These are phyloP conservation scores for Plebejus anna DNA, from an alignment of 2,888 invertebrate species.

Conservation along the genomic window DNA sequence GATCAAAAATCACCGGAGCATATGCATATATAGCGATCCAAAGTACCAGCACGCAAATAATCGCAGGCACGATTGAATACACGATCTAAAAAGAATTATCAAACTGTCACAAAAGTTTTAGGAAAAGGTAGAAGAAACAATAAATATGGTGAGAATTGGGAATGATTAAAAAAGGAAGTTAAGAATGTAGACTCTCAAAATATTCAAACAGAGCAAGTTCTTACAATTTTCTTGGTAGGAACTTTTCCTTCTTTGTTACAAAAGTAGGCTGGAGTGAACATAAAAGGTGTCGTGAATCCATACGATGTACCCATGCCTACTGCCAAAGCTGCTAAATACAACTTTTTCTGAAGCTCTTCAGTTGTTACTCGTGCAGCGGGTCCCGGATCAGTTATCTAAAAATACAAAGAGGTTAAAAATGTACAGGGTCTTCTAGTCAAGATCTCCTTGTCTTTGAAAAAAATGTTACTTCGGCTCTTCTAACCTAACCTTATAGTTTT, in stretches of 20 bases:
- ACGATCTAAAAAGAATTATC: constrained; percentile 45
- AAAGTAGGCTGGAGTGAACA: constrained; percentile 56
- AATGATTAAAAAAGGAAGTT: background rate
- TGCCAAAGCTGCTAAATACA: constrained; percentile 49
- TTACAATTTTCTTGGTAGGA: constrained; percentile 52
- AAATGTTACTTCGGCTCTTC: too few species aligned
- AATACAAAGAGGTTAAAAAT: background rate
- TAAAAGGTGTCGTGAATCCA: constrained; percentile 54
- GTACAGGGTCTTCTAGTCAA: background rate
- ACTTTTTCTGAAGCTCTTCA: constrained; percentile 43
- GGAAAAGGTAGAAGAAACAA: too few species aligned
- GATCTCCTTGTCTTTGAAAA: too few species aligned
- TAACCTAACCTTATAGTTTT: too few species aligned
- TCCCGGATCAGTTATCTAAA: background rate
- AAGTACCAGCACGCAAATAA: constrained; percentile 46
- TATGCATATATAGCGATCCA: constrained; percentile 42
- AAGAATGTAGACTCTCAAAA: too few species aligned
- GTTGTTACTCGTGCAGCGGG: constrained; percentile 30
- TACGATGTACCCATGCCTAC: constrained; percentile 51
- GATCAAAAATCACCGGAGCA: constrained; percentile 44
- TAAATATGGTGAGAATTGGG: constrained; percentile 1
- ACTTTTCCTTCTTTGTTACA: constrained; percentile 54
- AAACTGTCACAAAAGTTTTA: too few species aligned
- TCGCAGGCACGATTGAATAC: constrained; percentile 43
- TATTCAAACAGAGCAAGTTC: constrained; percentile 6